Conservation (phyloP, 2,888 invertebrate genomes). For the Melanophora roralis region DNA sequence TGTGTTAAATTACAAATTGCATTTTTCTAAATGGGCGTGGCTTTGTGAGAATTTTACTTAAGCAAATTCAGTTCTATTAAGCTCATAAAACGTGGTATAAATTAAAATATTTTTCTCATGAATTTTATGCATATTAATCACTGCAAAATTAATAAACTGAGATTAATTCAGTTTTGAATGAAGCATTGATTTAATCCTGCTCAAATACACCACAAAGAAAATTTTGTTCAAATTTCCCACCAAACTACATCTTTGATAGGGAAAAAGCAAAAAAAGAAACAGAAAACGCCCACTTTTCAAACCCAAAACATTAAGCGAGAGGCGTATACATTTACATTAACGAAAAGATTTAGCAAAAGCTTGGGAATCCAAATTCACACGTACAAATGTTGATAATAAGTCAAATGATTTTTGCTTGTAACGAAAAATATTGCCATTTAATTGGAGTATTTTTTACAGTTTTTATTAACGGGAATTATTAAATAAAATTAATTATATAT, state of each 20-base stretch:
- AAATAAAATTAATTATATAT: too few species aligned
- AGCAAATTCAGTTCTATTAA: too few species aligned
- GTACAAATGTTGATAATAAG: slow-evolving; percentile 1
- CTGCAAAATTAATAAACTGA: background rate
- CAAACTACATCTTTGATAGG: background rate
- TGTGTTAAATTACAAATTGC: too few species aligned
- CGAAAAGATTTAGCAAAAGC: background rate
- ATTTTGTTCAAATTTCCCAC: background rate
- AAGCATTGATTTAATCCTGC: background rate
- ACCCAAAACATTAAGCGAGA: background rate
- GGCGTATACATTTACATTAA: background rate
- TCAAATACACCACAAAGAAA: background rate
- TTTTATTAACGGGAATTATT: background rate
- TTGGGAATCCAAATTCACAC: background rate
- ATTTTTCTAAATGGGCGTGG: too few species aligned
- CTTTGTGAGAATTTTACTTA: too few species aligned
- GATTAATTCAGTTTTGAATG: background rate
- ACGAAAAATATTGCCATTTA: background rate
- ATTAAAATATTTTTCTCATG: background rate
- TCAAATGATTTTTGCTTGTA: background rate
- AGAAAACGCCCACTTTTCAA: background rate
- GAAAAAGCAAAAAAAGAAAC: background rate
- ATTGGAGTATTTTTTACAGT: slow-evolving; percentile 5
- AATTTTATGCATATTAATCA: background rate
- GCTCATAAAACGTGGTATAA: slow-evolving; percentile 19